Conservation (phyloP, 2,888 invertebrate species). For the Ypsolopha sequella region DNA sequence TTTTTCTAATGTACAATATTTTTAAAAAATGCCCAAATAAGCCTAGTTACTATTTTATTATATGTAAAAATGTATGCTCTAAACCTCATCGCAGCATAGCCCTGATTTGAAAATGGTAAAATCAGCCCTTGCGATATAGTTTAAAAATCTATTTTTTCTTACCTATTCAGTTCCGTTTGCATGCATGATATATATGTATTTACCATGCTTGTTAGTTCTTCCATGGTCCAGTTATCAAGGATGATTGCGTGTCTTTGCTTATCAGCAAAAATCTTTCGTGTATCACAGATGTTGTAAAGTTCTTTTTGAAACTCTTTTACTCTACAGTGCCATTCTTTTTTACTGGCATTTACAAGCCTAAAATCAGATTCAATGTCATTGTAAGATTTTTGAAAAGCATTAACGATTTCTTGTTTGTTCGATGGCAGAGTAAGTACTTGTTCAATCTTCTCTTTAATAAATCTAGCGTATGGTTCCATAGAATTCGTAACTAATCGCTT, state of each 20-base stretch:
- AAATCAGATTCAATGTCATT: slow-evolving; percentile 73
- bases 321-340: slow-evolving; percentile 73
- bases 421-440: slow-evolving; percentile 69
- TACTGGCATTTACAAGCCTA: slow-evolving; percentile 66
- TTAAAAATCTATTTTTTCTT: slow-evolving; percentile 3
- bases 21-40: no score
- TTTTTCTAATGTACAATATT: no score
- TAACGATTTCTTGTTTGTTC: slow-evolving; percentile 67
- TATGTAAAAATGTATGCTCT: no score
- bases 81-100: no score
- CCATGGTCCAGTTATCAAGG: slow-evolving; percentile 68
- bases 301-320: slow-evolving; percentile 59
- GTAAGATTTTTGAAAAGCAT: slow-evolving; percentile 69
- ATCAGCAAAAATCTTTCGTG: slow-evolving; percentile 65
- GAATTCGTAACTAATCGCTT: slow-evolving; percentile 66
- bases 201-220: slow-evolving; percentile 62
- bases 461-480: slow-evolving; percentile 68
- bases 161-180: slow-evolving; percentile 74
- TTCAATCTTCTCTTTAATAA: slow-evolving; percentile 64
- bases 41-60: no score
- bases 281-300: slow-evolving; percentile 70
- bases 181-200: slow-evolving; percentile 69
- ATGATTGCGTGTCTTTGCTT: slow-evolving; percentile 63
- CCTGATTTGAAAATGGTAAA: no score
- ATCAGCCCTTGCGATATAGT: no score